These are phyloP conservation scores for Yponomeuta malinellus DNA, from an alignment of 2,888 invertebrate genomes.

Conservation along the genomic window DNA sequence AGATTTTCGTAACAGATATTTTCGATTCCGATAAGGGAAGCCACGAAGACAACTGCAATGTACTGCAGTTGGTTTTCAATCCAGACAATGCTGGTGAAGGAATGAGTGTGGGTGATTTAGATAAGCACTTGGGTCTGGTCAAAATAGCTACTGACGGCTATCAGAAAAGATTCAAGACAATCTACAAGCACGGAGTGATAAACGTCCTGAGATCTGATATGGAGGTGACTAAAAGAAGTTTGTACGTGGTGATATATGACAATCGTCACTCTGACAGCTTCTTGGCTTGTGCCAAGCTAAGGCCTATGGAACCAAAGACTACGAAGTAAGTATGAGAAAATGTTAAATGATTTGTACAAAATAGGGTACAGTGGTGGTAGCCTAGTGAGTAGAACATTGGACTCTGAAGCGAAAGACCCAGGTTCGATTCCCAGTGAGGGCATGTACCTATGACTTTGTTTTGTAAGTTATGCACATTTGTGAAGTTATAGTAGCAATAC, in stretches of 20 bases:
- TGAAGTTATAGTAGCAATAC: too few species aligned
- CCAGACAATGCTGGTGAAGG: slow-evolving; percentile 82
- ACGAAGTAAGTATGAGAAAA: slow-evolving; percentile 78
- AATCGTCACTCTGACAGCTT: slow-evolving; percentile 84
- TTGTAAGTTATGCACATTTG: too few species aligned
- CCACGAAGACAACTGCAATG: slow-evolving; percentile 87
- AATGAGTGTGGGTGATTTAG: slow-evolving; percentile 86
- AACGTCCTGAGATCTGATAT: slow-evolving; percentile 83
- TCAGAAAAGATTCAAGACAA: slow-evolving; percentile 67
- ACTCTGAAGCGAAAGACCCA: too few species aligned
- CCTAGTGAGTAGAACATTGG: too few species aligned
- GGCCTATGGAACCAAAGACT: slow-evolving; percentile 78
- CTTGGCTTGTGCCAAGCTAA: slow-evolving; percentile 88
- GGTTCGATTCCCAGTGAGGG: too few species aligned
- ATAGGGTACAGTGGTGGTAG: background rate
- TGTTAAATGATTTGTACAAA: background rate
- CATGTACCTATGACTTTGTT: too few species aligned
- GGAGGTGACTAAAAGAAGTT: slow-evolving; percentile 82
- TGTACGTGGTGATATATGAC: slow-evolving; percentile 90
- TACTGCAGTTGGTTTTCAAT: slow-evolving; percentile 89
- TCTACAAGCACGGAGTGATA: slow-evolving; percentile 83
- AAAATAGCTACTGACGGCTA: slow-evolving; percentile 80
- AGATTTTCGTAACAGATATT: slow-evolving; percentile 91
- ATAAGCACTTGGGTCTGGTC: slow-evolving; percentile 83
- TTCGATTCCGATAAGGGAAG: slow-evolving; percentile 82